These are phyloP conservation scores for Lagodon rhomboides DNA, from an alignment of 2,797 vertebrate genomes.

Conservation along the genomic window DNA sequence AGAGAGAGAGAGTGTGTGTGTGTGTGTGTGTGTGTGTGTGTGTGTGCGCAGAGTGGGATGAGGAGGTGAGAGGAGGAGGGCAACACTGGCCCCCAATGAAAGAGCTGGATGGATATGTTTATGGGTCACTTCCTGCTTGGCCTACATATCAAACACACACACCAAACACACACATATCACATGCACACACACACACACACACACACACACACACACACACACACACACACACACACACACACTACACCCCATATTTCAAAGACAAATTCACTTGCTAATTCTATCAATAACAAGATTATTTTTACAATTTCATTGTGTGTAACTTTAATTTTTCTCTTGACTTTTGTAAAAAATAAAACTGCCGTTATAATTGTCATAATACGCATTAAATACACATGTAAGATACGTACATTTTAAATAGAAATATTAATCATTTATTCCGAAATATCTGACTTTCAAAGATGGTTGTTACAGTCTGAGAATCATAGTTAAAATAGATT, in stretches of 20 bases:
- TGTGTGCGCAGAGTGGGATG: slow-evolving; percentile 45
- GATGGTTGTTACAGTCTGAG: not conserved
- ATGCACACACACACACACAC: slow-evolving; percentile 34
- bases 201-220: slow-evolving; percentile 8
- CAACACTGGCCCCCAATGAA: slow-evolving; percentile 93
- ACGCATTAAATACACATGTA: not conserved
- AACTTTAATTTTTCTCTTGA: not conserved
- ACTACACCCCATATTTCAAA: slow-evolving; percentile 37
- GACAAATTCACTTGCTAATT: slow-evolving; percentile 55
- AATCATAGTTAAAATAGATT: not conserved
- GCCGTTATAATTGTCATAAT: not conserved
- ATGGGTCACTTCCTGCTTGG: slow-evolving; percentile 99
- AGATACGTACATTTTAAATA: not conserved
- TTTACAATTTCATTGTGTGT: slow-evolving; percentile 12
- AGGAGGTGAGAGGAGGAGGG: slow-evolving; percentile 67
- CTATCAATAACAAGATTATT: slow-evolving; percentile 44
- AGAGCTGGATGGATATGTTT: slow-evolving; percentile 92
- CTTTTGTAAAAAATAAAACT: slow-evolving; percentile 10
- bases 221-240: slow-evolving; percentile 8
- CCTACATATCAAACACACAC: slow-evolving; percentile 85
- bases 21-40: slow-evolving; percentile 27
- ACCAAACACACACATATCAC: slow-evolving; percentile 51
- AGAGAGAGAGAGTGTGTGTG: slow-evolving; percentile 31
- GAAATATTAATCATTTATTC: not conserved
- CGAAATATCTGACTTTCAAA: not conserved